Percentiles rank a stretch among this genome's conserved stretches.
Conservation (phyloP, 37 sponge, comb jelly and placozoan genomes). For the Trichoplax adhaerens region DNA sequence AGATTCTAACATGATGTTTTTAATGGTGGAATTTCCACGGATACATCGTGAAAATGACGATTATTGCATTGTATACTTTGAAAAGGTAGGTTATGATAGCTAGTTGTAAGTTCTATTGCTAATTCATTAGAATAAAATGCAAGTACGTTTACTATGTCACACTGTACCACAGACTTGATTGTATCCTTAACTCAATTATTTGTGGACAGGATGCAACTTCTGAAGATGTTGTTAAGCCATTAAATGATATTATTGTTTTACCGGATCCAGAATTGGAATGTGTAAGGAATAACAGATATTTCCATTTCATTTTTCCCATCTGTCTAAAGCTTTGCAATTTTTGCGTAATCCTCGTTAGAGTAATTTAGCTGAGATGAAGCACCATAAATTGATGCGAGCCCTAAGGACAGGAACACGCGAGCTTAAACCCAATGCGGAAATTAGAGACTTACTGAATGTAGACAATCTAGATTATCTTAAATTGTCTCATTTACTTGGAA, state of each 20-base stretch:
- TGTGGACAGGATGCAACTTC: too few relatives aligned
- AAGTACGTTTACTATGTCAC: constrained; percentile 5
- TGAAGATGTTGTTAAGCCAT: neutral
- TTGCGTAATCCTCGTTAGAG: constrained; percentile 19
- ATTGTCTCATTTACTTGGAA: too few relatives aligned
- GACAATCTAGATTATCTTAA: too few relatives aligned
- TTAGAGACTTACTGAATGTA: constrained; percentile 19
- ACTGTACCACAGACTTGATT: constrained; percentile 6
- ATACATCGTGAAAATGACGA: constrained; percentile 50
- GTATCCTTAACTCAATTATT: too few relatives aligned
- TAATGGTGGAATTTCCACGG: constrained; percentile 71
- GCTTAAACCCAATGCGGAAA: constrained; percentile 52
- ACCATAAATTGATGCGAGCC: constrained; percentile 61
- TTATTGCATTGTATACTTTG: constrained; percentile 58
- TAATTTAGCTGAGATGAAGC: constrained; percentile 83
- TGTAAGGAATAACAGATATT: neutral
- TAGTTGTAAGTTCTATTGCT: neutral
- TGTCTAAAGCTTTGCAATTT: too few relatives aligned
- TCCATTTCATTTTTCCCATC: neutral
- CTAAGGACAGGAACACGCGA: constrained; percentile 50
- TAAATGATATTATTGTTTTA: constrained; percentile 29
- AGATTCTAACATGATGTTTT: constrained; percentile 46
- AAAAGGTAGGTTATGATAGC: constrained; percentile 14
- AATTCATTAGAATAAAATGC: neutral
- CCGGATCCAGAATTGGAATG: constrained; percentile 52